Evolutionary conservation across 2,888 invertebrate genomes (phyloP), one percentile per base, ranked within the genome.

Genomic region (Drosophila glabriapex): DNA sequence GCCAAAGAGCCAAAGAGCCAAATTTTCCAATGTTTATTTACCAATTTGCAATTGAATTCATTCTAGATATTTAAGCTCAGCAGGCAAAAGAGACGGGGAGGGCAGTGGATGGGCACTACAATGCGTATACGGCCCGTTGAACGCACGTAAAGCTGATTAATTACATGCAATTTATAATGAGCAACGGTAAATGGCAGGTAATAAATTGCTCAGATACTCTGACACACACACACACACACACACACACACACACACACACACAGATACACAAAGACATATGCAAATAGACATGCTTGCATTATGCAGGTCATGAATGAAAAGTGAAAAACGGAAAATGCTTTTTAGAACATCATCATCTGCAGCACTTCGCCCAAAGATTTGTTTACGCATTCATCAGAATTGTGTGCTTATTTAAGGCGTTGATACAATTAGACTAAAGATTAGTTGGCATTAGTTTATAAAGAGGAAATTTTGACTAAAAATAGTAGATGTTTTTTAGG

Each of bases 141-240:
- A 80, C 91, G 73, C 82, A 89, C 77, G 83, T 68, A 78, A 76
- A 89, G 65, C 82, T 87, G 91, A 87, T 87, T 87, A 91, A 87
- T 87, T 87, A 78, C 90, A 61, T 74, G 85, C 71, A 87, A 87
- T 87, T 89, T 89, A 87, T 87, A 91, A 87, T 89, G 91, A 82
- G 78, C 55, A 85, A 74, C 74, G 87, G 82, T 78, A 87, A 86
- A 86, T 90, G 91, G 87, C 91, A 89, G 91, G 85, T 86, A 89
- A 89, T 91, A 89, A 89, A 90, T 89, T 86, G 84, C 80, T 73
- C 65, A 68, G 52, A 22, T 49, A 39, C 56, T 41, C 49, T 7
- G 4, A 50, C 31, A 59, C 46, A 67, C 55, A 67, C 55, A 53
- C 50, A 65, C 67, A 62, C 59, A 60, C 46, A 67, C 55, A 67